These are phyloP conservation scores for Onychorhynchus coronatus DNA, from an alignment of 2,113 vertebrate species.

Conservation along the genomic window DNA sequence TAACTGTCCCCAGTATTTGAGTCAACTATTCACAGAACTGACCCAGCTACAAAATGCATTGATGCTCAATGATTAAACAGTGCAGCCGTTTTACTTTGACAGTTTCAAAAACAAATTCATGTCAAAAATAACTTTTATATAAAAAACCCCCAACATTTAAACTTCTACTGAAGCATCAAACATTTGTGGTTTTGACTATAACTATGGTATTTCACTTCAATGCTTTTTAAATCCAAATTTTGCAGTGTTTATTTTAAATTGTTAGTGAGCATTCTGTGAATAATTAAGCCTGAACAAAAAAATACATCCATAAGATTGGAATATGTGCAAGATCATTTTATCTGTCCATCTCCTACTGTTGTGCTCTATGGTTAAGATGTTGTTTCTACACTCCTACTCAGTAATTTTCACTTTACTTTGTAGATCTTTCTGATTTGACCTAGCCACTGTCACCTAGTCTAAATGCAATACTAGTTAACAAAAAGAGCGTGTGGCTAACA, in stretches of 20 bases:
- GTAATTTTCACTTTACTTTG: background rate
- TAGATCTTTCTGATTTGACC: background rate
- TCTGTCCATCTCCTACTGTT: background rate
- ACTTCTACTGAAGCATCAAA: background rate
- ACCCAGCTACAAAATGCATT: background rate
- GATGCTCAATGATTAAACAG: background rate
- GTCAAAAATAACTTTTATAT: background rate
- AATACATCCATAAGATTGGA: accelerated
- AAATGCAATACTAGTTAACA: background rate
- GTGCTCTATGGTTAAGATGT: background rate
- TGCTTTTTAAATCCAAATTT: background rate
- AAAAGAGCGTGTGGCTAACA: background rate
- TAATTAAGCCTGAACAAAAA: background rate
- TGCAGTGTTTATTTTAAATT: background rate
- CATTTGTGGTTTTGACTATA: background rate
- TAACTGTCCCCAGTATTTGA: background rate
- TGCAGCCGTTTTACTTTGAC: background rate
- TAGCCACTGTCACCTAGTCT: background rate
- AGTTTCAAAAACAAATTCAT: background rate
- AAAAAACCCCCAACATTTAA: background rate
- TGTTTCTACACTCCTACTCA: background rate
- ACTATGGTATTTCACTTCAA: background rate
- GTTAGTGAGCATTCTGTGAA: background rate
- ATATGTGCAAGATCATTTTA: background rate
- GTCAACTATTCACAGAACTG: background rate